Base-by-base conservation (phyloP, 2,113 vertebrate species). In the Oncorhynchus masou region DNA sequence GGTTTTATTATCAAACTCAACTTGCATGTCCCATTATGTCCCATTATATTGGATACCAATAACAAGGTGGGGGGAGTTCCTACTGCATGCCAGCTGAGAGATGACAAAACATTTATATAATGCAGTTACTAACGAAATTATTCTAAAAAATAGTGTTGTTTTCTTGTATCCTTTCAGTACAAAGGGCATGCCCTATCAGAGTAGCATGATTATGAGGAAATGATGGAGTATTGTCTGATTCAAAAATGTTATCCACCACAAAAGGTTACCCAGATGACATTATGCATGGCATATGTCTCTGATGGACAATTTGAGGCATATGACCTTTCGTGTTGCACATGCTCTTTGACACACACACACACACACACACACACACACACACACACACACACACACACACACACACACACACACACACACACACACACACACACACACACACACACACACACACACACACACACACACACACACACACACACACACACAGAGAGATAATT, bases 201-300 rank as follows among this genome's bases (percentile, higher is more conserved):
- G 60, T 68, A 29, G 39, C 39, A 24, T 25, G 71, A 59, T 84
- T 83, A 91, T 86, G 79, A 86, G 86, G 85, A 88, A 86, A 87
- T 45, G 87, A 75, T 82, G 73, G 75, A 85, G 77, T 82, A 85
- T 84, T 82, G 86, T 90, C 72, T 76, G 39, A 76, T 88, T 80
- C 78, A 82, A 78, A 74, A 79, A 83, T 77, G 78, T 74, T 86
- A 86, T 90, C 86, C 80, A 82, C 73, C 77, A 83, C 85, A 85
- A 93, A 94, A 94, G 91, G 93, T 92, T 87, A 92, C 75, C 24
- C 76, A 76, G 92, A 93, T 94, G 91, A 90, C 92, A 94, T 94
- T 93, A 93, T 86, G 78, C 83, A 4, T 54, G 5, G 84, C 79
- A 79, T 90, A 87, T 88, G 74, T 85, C 79, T 88, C 70, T 91